Evolutionary conservation across 2,797 vertebrate species (phyloP).

Genomic region (Mormyrus hasselquistii): DNA sequence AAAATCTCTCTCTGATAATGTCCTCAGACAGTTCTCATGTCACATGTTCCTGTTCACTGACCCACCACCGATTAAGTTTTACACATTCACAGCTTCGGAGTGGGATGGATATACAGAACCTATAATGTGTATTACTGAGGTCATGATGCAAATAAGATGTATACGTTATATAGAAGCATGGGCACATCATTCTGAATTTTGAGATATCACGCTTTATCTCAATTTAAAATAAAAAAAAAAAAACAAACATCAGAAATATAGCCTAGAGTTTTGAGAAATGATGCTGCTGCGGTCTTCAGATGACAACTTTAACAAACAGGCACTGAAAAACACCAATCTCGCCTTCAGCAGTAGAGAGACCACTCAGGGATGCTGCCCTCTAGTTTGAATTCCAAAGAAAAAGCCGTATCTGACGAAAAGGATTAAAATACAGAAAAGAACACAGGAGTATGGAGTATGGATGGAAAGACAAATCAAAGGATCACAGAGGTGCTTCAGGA

Average conservation of each 20-base stretch:
- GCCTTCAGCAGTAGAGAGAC: neutral
- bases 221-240: neutral
- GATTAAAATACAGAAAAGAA: neutral
- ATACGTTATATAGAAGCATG: neutral
- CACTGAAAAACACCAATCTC: neutral
- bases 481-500: neutral
- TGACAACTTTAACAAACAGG: neutral
- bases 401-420: neutral
- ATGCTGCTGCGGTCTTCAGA: neutral
- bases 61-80: neutral
- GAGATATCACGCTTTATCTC: neutral
- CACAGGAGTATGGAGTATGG: neutral
- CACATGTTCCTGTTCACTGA: neutral
- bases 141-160: neutral
- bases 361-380: neutral
- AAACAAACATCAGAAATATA: neutral
- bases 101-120: neutral
- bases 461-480: neutral
- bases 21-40: neutral
- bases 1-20: neutral
- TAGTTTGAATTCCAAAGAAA: neutral
- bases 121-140: neutral
- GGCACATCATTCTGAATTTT: neutral
- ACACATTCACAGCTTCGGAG: neutral
- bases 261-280: neutral